Evolutionary conservation across 2,113 vertebrate genomes (phyloP).

Genomic region (Mungos mungo): DNA sequence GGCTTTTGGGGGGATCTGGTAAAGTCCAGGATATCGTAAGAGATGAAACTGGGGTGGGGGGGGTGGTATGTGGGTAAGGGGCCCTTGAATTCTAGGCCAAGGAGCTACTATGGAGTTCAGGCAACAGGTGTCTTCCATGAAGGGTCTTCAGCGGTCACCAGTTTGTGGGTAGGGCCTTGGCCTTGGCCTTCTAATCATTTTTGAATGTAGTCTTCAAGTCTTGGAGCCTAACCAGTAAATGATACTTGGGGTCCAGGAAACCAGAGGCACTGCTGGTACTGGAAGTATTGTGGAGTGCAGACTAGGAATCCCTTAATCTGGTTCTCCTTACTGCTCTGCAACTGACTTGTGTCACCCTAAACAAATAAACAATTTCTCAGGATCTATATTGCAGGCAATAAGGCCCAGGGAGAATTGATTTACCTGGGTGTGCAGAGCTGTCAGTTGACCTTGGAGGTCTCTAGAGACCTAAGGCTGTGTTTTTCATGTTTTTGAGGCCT

Average conservation of each 20-base stretch:
- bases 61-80: not conserved
- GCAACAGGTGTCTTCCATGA: not conserved
- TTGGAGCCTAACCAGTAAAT: not conserved
- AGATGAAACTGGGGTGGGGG: not conserved
- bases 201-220: not conserved
- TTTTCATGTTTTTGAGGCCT: not conserved
- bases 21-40: too few relatives aligned
- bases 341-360: not conserved
- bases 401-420: not conserved
- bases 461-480: not conserved
- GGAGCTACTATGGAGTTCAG: not conserved
- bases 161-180: not conserved
- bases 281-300: not conserved
- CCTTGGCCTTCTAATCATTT: not conserved
- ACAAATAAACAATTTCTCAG: not conserved
- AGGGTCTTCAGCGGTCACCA: not conserved
- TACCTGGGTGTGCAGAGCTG: not conserved
- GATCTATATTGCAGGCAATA: not conserved
- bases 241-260: not conserved
- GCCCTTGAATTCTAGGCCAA: not conserved
- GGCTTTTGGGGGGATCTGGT: not conserved
- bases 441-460: not conserved
- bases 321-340: not conserved
- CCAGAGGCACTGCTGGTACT: not conserved
- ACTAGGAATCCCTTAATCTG: not conserved